These are phyloP conservation scores for Coenonympha arcania DNA, from an alignment of 2,888 invertebrate species.

Conservation along the genomic window DNA sequence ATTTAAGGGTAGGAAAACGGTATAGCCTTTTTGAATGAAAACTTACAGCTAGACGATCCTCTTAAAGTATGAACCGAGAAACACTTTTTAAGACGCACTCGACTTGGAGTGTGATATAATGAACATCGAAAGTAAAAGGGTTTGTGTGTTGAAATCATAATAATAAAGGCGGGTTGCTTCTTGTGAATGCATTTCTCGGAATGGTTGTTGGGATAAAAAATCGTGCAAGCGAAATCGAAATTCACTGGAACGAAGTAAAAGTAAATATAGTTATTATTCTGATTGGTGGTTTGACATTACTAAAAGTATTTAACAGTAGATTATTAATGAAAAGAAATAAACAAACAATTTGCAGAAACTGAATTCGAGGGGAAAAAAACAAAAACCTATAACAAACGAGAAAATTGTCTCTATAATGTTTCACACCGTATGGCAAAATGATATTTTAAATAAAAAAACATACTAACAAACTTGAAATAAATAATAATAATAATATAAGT, in stretches of 20 bases:
- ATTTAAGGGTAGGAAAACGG: no score
- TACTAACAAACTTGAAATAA: no score
- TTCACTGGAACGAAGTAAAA: background rate
- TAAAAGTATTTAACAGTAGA: background rate
- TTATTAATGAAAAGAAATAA: background rate
- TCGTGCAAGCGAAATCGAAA: constrained; percentile 2
- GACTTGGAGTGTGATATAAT: constrained; percentile 27
- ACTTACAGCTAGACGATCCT: no score
- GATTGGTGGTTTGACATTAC: background rate
- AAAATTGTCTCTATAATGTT: no score
- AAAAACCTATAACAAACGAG: no score
- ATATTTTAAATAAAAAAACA: no score
- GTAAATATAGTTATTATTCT: background rate
- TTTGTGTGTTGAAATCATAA: constrained; percentile 19
- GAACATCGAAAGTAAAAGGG: constrained; percentile 27
- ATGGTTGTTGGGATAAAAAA: background rate
- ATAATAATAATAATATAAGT: no score
- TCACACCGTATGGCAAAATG: no score
- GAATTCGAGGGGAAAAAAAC: no score
- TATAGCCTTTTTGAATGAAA: no score
- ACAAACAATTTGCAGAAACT: no score
- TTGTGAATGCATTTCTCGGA: constrained; percentile 7
- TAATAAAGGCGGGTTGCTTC: background rate
- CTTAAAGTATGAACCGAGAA: constrained; percentile 36
- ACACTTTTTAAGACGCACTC: constrained; percentile 38